Conservation (phyloP, 2,888 invertebrate species). For the Aphodius sticticus region DNA sequence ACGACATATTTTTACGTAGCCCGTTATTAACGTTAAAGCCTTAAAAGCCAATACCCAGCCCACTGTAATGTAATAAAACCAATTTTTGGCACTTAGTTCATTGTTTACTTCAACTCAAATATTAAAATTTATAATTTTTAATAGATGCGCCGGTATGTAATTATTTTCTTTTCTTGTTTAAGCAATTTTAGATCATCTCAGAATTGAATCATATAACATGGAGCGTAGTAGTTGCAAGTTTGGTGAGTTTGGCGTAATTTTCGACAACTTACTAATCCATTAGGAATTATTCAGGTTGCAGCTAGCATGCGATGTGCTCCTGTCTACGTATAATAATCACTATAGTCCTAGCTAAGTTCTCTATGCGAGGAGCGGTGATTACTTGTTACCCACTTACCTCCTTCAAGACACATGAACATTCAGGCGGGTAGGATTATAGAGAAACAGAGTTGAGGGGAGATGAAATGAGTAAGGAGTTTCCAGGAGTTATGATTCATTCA, state of each 20-base stretch:
- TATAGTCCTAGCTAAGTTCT: background rate
- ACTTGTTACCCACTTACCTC: background rate
- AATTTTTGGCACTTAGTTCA: too few relatives aligned
- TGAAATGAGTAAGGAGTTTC: background rate
- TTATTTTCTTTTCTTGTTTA: background rate
- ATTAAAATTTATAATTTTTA: too few relatives aligned
- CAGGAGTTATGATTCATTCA: slow-evolving; percentile 24
- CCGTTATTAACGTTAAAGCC: too few relatives aligned
- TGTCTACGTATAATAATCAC: background rate
- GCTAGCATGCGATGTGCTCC: background rate
- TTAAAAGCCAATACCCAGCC: too few relatives aligned
- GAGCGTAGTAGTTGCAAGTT: background rate
- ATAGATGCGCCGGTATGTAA: too few relatives aligned
- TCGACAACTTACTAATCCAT: background rate
- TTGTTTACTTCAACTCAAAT: too few relatives aligned
- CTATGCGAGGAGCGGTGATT: background rate
- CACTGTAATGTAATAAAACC: too few relatives aligned
- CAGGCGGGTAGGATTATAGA: background rate
- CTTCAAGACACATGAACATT: background rate
- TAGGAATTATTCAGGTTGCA: background rate
- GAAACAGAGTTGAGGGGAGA: background rate
- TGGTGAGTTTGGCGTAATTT: background rate
- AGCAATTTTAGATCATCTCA: background rate
- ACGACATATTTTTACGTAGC: too few relatives aligned
- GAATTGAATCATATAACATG: background rate